phyloP scores from a whole-genome alignment of 2,113 vertebrate genomes.

The Platichthys flesus region DNA sequence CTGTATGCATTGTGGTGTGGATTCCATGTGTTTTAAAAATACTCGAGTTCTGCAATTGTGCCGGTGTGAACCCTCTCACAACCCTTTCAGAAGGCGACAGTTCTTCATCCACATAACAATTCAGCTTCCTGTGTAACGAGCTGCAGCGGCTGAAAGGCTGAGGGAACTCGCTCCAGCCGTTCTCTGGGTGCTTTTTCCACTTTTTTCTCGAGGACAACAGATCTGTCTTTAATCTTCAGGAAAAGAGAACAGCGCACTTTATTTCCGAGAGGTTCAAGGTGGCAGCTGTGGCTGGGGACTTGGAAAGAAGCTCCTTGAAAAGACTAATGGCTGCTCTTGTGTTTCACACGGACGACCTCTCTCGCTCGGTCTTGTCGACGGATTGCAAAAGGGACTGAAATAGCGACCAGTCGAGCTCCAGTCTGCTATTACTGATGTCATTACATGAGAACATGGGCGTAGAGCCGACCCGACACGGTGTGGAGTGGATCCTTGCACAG shows the following conservation, averaged over 20 bases:
- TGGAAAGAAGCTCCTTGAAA: conserved; percentile 2
- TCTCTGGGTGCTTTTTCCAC: neutral
- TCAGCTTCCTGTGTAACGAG: neutral
- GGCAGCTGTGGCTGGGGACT: neutral
- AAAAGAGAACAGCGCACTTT: neutral
- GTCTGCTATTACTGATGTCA: conserved; percentile 31
- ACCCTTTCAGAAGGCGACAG: neutral
- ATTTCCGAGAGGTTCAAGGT: neutral
- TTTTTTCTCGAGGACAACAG: neutral
- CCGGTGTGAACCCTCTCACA: no score
- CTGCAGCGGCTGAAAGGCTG: no score
- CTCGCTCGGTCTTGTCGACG: conserved; percentile 4
- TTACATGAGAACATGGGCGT: conserved; percentile 21
- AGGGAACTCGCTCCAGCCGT: neutral
- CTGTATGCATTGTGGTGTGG: no score
- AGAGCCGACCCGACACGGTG: conserved; percentile 2
- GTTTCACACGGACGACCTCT: conserved; percentile 14
- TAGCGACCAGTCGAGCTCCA: conserved; percentile 2
- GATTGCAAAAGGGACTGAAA: conserved; percentile 43
- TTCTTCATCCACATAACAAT: conserved; percentile 1
- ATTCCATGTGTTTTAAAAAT: no score
- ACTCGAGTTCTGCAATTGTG: no score
- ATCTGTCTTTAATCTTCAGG: conserved; percentile 6
- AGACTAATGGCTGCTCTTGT: conserved; percentile 39
- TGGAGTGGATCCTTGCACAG: conserved; percentile 32